Evolutionary conservation across 2,888 invertebrate genomes (phyloP), one percentile per base, ranked within the genome.

Genomic region (Cosmia trapezina): DNA sequence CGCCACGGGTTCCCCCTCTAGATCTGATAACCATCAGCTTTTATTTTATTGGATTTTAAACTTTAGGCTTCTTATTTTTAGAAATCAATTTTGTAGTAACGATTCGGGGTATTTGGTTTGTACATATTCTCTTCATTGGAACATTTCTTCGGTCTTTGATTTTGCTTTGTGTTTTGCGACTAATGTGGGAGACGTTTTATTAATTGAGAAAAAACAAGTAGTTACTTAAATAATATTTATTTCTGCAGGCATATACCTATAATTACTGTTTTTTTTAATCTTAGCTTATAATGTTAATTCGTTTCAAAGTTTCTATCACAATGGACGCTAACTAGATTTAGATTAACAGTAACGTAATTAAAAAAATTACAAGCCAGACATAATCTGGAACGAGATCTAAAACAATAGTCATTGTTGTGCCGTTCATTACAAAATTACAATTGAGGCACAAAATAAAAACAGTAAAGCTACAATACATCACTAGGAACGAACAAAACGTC

Each of bases 41-140:
- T 79, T 83, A 81, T 70, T 76, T 79, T 83, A 81, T 80, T 81
- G 79, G 77, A 87, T 79, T 86, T 78, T 86, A 84, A 81, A 84
- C 87, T 86, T 83, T 83, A 72, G n/a, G 28, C 37, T 45, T n/a
- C 43, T 78, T 67, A 63, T 67, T 83, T 28, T 84, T 78, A 80
- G 6, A 77, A 76, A 78, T 76, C 65, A 69, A 66, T 77, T 76
- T 86, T 56, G 64, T 62, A n/a, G 62, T 59, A 66, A 53, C 51
- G 56, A 54, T 43, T 71, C 9, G 37, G 11, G 49, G 0, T 45
- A n/a, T 65, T 80, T 66, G 47, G 57, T 75, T 64, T 59, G 51
- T 71, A 54, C 75, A 68, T 75, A 72, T 76, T 65, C 49, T 75
- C 33, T 66, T 72, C 68, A 43, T 54, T 59, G 45, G 61, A 69